These are phyloP conservation scores for Enteromius unitaeniatus DNA, from an alignment of 2,797 vertebrate genomes.

Conservation along the genomic window DNA sequence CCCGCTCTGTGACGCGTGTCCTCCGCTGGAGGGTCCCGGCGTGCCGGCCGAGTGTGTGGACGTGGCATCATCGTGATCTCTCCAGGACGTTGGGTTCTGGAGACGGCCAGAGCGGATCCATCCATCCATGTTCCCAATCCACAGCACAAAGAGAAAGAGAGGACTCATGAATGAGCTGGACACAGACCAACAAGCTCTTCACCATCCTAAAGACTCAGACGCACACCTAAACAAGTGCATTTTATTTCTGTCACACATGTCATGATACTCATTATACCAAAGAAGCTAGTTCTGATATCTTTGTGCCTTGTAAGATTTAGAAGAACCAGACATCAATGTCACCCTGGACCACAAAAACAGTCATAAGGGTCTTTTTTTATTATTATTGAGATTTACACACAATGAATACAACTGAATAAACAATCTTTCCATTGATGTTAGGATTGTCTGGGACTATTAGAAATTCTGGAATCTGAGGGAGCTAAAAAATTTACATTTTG, in stretches of 20 bases:
- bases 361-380: background rate
- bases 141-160: conserved; percentile 70
- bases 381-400: background rate
- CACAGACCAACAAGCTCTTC: conserved; percentile 6
- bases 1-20: conserved; percentile 98
- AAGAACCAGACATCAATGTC: background rate
- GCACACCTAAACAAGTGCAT: conserved; percentile 30
- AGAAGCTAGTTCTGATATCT: background rate
- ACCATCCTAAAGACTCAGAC: conserved; percentile 43
- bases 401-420: background rate
- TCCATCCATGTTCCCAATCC: conserved; percentile 77
- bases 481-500: background rate
- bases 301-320: background rate
- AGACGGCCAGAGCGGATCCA: conserved; percentile 75
- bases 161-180: conserved; percentile 9
- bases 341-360: background rate
- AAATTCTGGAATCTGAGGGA: background rate
- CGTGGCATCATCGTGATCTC: conserved; percentile 99
- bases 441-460: background rate
- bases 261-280: background rate
- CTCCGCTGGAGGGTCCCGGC: conserved; percentile 98
- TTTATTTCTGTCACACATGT: background rate
- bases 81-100: conserved; percentile 99
- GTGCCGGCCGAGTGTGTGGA: conserved; percentile 99
- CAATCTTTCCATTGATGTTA: background rate